phyloP scores from a whole-genome alignment of 2,888 invertebrate species.

The Chromoteleia sp. region DNA sequence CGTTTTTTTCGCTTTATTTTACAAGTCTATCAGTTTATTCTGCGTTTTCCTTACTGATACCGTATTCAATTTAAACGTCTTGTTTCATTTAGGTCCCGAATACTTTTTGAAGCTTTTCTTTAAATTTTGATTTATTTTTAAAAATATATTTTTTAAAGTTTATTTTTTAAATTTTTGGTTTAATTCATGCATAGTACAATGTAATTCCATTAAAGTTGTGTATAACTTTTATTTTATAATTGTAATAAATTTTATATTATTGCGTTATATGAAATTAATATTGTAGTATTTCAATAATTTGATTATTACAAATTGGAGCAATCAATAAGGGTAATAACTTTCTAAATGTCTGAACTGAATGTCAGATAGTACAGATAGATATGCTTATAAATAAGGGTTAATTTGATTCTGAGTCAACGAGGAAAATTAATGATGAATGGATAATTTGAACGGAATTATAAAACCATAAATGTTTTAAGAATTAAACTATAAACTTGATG shows the following conservation, averaged over 20 bases:
- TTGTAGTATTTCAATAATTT: neutral
- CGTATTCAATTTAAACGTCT: neutral
- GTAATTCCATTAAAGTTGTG: no score
- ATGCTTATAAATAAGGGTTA: neutral
- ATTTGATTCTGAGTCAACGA: neutral
- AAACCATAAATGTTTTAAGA: no score
- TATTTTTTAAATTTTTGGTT: no score
- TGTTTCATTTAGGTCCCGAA: no score
- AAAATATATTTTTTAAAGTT: no score
- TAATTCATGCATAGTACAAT: no score
- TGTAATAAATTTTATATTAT: no score
- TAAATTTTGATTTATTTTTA: no score
- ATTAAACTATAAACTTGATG: no score
- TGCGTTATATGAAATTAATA: no score
- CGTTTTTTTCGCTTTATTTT: neutral
- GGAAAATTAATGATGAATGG: neutral
- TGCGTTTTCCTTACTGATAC: neutral
- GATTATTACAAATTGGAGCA: neutral
- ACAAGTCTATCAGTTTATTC: neutral
- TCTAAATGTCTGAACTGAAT: slow-evolving; percentile 2
- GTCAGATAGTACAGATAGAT: neutral
- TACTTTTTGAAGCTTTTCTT: no score
- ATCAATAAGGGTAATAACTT: neutral
- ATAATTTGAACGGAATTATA: neutral
- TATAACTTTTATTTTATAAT: no score